Evolutionary conservation across 2,113 vertebrate species (phyloP), one percentile per base, ranked within the genome.

Genomic region (Centrocercus urophasianus): DNA sequence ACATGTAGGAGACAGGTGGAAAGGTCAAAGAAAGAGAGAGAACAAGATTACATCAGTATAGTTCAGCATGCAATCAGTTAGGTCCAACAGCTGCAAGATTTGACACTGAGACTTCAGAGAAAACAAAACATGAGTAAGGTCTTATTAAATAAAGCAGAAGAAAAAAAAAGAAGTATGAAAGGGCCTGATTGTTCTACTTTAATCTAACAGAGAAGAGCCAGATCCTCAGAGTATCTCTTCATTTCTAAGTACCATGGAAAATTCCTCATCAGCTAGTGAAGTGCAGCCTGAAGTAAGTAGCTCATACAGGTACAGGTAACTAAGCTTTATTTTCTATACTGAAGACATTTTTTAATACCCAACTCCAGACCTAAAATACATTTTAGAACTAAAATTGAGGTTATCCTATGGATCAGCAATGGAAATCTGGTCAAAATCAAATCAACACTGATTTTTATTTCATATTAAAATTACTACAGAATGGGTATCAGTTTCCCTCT

Each of bases 21-120:
- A 83, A 86, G 30, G 83, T 88, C 95, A 93, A 74, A 69, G 57
- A 36, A 96, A 96, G 63, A 73, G 61, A 80, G 92, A 81, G 76
- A 84, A 63, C 36, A 84, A 81, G 83, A 88, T 93, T 82, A 82
- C 70, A 79, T 90, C 83, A 75, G 80, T n/a, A 70, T 45, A 80
- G 73, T 90, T 95, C 80, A 90, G 86, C 70, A 75, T 50, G 76
- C 75, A 91, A 82, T 77, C 6, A 3, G 30, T 30, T 43, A 73
- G 93, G 73, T 84, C 79, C 93, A 84, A 81, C 48, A 34, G 57
- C 69, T 86, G 19, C 88, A 81, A 65, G 86, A 93, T 82, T 91
- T 80, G 78, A 76, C 80, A 75, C 73, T 70, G 57, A 82, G 76
- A 57, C 70, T 95, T 93, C 63, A 65, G 48, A 86, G 65, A 89